These are phyloP conservation scores for Musca vetustissima DNA, from an alignment of 1,140 invertebrate species.

Conservation along the genomic window DNA sequence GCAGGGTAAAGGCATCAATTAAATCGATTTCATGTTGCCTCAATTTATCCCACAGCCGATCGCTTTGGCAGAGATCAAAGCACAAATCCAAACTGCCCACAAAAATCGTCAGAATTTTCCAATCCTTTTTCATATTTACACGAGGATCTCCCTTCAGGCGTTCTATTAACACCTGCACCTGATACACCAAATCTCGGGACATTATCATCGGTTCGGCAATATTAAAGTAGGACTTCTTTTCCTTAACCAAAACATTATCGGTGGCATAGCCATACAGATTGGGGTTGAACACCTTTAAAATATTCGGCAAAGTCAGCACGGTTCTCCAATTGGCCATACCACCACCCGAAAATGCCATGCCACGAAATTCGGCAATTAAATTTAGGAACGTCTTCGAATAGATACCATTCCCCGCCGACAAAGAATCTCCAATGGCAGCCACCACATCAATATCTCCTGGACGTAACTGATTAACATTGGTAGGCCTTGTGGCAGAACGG, in stretches of 20 bases:
- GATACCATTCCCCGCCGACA: conserved; percentile 65
- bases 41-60: conserved; percentile 29
- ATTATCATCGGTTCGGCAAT: background rate
- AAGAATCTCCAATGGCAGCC: conserved; percentile 69
- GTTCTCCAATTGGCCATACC: conserved; percentile 63
- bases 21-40: conserved; percentile 41
- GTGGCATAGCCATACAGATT: conserved; percentile 63
- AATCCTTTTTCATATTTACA: background rate
- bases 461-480: conserved; percentile 60
- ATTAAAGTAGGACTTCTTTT: conserved; percentile 8
- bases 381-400: conserved; percentile 37
- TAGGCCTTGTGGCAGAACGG: background rate
- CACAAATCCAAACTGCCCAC: conserved; percentile 1
- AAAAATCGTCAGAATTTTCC: conserved; percentile 8
- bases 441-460: conserved; percentile 71
- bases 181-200: background rate
- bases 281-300: conserved; percentile 66
- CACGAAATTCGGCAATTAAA: conserved; percentile 53
- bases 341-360: conserved; percentile 55
- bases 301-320: conserved; percentile 62
- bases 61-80: conserved; percentile 36
- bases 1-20: conserved; percentile 1
- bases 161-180: background rate
- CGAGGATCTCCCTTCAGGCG: background rate
- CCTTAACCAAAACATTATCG: conserved; percentile 52